Base-by-base conservation (phyloP, 2,888 invertebrate species). In the Heliconius aoede region DNA sequence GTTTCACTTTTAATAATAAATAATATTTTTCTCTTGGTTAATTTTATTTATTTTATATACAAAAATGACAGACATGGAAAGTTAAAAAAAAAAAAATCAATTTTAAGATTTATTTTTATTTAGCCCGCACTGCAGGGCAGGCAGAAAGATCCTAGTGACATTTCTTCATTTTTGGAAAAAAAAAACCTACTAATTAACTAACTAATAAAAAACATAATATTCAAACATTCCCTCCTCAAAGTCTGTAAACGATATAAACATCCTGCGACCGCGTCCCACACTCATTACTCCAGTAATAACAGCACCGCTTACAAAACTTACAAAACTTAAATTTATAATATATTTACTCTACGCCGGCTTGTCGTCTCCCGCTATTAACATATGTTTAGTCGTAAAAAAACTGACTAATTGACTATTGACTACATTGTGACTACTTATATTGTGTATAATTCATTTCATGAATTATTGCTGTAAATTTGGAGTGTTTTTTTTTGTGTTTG, bases 241-340 rank as follows among this genome's bases (percentile, higher is more conserved):
- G 32, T 60, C 72, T 72, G 72, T 72, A 36, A 72, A 72, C 72
- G 36, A 60, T 72, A 72, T 40, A 60, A 32, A 18, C 60, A 60
- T 72, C 72, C 72, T 72, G 72, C 18, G 13, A 15, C 8, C 21
- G 32, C 21, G 60, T 72, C 72, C 60, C 72, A 72, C 72, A 72
- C 60, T 72, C 60, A 72, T 72, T 72, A 72, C 32, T 18, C 15
- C 7, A 36, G 72, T 40, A 60, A 72, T 60, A 72, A 51, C 51
- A 55, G 7, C 46, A 72, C 24, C 21, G 72, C n/a, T n/a, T n/a
- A n/a, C n/a, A n/a, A 55, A 15, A 28, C 26, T 51, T 24, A 13
- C 11, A 58, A 11, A 36, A 36, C 46, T 46, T 7, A 46, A 36
- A 11, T 71, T 24, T 71, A 32, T n/a, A n/a, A n/a, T n/a, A n/a